Percentiles rank a stretch among this genome's conserved stretches.
Conservation (phyloP, 2,888 invertebrate genomes). For the Drosophila ustulata region DNA sequence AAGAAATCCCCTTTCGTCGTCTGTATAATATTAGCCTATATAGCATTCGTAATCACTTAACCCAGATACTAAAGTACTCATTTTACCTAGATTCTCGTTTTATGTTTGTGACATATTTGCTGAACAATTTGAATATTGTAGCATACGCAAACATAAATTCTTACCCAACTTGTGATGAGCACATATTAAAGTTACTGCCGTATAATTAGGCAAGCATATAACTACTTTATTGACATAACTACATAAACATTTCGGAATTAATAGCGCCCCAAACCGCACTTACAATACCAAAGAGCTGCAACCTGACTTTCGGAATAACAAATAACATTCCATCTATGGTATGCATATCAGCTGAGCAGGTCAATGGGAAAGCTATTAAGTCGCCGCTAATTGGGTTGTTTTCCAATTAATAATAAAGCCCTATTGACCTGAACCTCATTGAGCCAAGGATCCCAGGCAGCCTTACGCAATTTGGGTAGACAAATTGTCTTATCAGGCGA, state of each 20-base stretch:
- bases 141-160: background rate
- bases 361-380: background rate
- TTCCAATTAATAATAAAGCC: slow-evolving; percentile 10
- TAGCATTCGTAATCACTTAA: too few species aligned
- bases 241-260: background rate
- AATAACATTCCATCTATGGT: background rate
- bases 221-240: background rate
- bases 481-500: slow-evolving; percentile 27
- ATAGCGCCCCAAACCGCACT: background rate
- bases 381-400: slow-evolving; percentile 3
- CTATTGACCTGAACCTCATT: slow-evolving; percentile 9
- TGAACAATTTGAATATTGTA: background rate
- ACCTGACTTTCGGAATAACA: background rate
- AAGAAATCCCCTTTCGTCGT: too few species aligned
- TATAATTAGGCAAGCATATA: background rate
- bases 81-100: too few species aligned
- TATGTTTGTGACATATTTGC: background rate
- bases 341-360: background rate
- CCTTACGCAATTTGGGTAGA: slow-evolving; percentile 23
- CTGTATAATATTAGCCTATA: too few species aligned
- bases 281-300: background rate
- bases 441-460: slow-evolving; percentile 14
- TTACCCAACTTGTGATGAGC: background rate
- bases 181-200: background rate
- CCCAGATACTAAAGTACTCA: too few species aligned